A percentile compares a stretch with the other conserved stretches of the same genome.
Conservation (phyloP, 2,113 vertebrate genomes). For the Alligator sinensis region DNA sequence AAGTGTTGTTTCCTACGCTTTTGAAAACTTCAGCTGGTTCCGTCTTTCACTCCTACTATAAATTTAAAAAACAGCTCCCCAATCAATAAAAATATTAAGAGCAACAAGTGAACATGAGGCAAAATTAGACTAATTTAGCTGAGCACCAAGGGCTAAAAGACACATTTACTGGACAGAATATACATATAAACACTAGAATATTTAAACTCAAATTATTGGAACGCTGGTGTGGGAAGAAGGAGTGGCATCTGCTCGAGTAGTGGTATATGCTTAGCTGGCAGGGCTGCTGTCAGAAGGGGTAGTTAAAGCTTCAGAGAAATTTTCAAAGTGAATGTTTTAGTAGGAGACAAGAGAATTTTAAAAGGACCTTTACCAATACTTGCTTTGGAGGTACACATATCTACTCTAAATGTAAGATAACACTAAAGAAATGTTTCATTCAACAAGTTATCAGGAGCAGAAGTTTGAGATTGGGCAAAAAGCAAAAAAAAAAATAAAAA, state of each 20-base stretch:
- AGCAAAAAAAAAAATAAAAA: neutral
- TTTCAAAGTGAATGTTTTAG: too few relatives aligned
- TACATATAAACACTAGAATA: too few relatives aligned
- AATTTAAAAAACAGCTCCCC: neutral
- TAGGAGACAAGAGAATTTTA: neutral
- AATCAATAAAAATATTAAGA: neutral
- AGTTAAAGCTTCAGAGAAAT: neutral
- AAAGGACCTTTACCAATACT: neutral
- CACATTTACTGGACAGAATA: too few relatives aligned
- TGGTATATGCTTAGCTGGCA: neutral
- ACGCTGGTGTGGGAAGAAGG: neutral
- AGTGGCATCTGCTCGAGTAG: neutral
- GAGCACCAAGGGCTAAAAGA: too few relatives aligned
- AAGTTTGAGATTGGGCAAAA: neutral
- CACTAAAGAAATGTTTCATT: neutral
- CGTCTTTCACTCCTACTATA: neutral
- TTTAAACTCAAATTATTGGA: neutral
- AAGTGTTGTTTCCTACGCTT: neutral
- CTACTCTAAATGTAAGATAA: neutral
- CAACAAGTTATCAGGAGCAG: neutral
- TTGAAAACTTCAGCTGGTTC: neutral
- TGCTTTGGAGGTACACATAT: neutral
- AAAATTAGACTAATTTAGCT: too few relatives aligned
- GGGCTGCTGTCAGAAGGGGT: rapidly evolving
- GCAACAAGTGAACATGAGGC: too few relatives aligned